Conservation (phyloP, 2,113 vertebrate genomes). For the Eptesicus fuscus region DNA sequence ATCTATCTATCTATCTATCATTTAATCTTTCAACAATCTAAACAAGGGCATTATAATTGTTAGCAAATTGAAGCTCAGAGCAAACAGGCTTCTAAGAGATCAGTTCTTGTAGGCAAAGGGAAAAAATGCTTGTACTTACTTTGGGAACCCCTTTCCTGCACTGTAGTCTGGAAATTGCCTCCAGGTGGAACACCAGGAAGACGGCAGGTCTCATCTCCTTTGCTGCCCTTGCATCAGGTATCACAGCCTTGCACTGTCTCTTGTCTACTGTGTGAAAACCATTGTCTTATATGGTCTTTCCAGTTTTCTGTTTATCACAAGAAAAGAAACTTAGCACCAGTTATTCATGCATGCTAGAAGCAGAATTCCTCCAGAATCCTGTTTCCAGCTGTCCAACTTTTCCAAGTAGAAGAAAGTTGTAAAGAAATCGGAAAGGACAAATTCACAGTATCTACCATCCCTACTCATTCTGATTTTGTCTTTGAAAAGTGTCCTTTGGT, state of each 20-base stretch:
- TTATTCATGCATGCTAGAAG: not conserved
- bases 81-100: not conserved
- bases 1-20: not conserved
- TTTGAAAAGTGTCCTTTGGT: not conserved
- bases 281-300: not conserved
- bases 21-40: not conserved
- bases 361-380: not conserved
- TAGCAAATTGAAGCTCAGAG: not conserved
- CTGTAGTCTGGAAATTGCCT: not conserved
- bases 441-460: not conserved
- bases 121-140: not conserved
- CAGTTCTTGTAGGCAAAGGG: not conserved
- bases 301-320: not conserved
- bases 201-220: not conserved
- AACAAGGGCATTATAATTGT: not conserved
- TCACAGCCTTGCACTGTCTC: not conserved
- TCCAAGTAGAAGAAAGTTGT: not conserved
- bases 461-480: not conserved
- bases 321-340: not conserved
- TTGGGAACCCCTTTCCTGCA: not conserved
- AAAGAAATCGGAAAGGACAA: not conserved
- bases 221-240: accelerated
- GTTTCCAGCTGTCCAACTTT: not conserved
- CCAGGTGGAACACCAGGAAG: not conserved
- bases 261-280: not conserved